Evolutionary conservation across 2,888 invertebrate species (phyloP).

Genomic region (Sympetrum striolatum): DNA sequence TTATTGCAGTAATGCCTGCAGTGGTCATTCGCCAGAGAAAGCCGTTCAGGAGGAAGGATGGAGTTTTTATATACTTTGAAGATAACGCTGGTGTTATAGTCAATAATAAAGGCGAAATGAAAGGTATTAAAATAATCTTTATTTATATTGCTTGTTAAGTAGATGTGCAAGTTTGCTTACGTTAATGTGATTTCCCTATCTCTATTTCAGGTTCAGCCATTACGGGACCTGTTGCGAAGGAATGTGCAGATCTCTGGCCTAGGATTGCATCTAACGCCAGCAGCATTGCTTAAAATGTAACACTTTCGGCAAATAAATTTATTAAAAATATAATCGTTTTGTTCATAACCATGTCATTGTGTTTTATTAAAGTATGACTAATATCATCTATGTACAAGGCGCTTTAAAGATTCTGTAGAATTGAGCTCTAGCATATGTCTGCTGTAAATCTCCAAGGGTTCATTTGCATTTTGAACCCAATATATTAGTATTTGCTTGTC

Average conservation of each 20-base stretch:
- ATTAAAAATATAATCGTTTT: not conserved
- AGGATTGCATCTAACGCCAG: constrained; percentile 99
- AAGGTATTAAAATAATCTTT: constrained; percentile 66
- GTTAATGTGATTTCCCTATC: not conserved
- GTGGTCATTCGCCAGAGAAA: constrained; percentile 98
- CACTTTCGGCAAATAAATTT: constrained; percentile 44
- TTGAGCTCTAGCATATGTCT: too few relatives aligned
- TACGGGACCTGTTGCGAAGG: constrained; percentile 99
- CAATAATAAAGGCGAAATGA: constrained; percentile 99
- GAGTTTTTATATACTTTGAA: constrained; percentile 98
- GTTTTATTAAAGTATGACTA: too few relatives aligned
- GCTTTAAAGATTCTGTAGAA: too few relatives aligned
- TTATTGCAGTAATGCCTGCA: constrained; percentile 92
- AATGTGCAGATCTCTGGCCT: constrained; percentile 99
- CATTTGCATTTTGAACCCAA: too few relatives aligned
- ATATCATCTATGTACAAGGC: too few relatives aligned
- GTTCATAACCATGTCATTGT: too few relatives aligned
- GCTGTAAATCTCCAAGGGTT: too few relatives aligned
- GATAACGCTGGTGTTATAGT: constrained; percentile 99
- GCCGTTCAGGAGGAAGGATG: constrained; percentile 98
- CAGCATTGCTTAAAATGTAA: constrained; percentile 84
- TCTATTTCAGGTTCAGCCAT: constrained; percentile 70
- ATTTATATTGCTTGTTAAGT: not conserved
- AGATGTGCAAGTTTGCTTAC: not conserved
- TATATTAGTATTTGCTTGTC: too few relatives aligned